Conservation (phyloP, 2,888 invertebrate genomes). For the Eupeodes latifasciatus region DNA sequence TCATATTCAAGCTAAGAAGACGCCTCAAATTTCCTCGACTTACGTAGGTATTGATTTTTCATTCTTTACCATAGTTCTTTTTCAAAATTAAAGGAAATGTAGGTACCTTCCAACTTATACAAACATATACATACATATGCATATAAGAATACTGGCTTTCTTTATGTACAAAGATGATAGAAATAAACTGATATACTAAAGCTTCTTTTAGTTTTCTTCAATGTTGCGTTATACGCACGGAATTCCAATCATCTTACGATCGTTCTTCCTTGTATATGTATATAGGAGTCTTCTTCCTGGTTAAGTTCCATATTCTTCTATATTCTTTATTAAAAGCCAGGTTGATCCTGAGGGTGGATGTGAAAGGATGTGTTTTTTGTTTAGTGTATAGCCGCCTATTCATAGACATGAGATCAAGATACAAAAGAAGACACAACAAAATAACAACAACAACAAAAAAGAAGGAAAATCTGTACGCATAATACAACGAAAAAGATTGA, state of each 20-base stretch:
- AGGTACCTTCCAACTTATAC: no score
- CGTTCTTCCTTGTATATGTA: slow-evolving; percentile 7
- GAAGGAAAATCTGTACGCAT: not conserved
- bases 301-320: not conserved
- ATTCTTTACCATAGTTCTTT: not conserved
- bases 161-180: slow-evolving; percentile 40
- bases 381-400: slow-evolving; percentile 9
- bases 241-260: slow-evolving; percentile 62
- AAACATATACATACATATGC: not conserved
- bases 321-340: not conserved
- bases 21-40: not conserved
- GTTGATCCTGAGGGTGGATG: not conserved
- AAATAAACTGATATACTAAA: slow-evolving; percentile 28
- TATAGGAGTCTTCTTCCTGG: not conserved
- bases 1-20: not conserved
- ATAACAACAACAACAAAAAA: not conserved
- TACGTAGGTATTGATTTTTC: not conserved
- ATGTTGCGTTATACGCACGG: slow-evolving; percentile 62
- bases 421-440: slow-evolving; percentile 1
- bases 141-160: not conserved
- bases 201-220: slow-evolving; percentile 22
- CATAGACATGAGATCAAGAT: slow-evolving; percentile 6
- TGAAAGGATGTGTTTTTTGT: slow-evolving; percentile 11
- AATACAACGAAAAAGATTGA: not conserved
- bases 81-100: not conserved